Base-by-base conservation (phyloP, 2,113 vertebrate species). In the Sebastes schlegelii region DNA sequence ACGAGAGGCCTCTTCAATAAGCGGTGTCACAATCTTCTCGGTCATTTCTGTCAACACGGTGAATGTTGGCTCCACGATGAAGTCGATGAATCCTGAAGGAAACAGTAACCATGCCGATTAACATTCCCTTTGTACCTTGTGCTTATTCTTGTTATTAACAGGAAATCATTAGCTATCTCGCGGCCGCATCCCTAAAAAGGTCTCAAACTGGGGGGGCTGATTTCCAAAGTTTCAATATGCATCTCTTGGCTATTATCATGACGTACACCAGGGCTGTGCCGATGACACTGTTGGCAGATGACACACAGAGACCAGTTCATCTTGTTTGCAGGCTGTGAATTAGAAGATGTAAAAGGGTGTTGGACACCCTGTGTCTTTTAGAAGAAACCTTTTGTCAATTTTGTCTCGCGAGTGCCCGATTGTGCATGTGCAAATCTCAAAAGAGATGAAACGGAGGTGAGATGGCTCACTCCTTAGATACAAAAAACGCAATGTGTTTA, bases 41-140 rank as follows among this genome's bases (percentile, higher is more conserved):
- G 96, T 96, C 97, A 99, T 98, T 86, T 99, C 98, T 0, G 97
- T 96, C 89, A 99, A 91, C 89, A 99, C 97, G 49, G 96, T 97
- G 91, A 99, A 99, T 46, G 98, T 99, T 65, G 98, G 98, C 80
- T 99, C 98, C 95, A 99, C 98, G 0, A 99, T 99, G 93, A 99
- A 99, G 89, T 99, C 98, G 63, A 99, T 99, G 89, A 99, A 99
- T 87, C 98, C 98, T 99, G 91, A 40, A 66, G 71, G 46, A 67
- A 65, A 79, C 21, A 63, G 16, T 2, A 16, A 40, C 16, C 23
- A 34, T 19, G 40, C 3, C 49, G 9, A 82, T 13, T 55, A 14
- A 43, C 9, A 5, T 55, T 19, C 2, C 12, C 14, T 34, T 14
- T 55, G 1, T 55, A n/a, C 10, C 46, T 5, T 78, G 12, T 58